A percentile compares a stretch with the other conserved stretches of the same genome.
Evolutionary conservation across 2,797 vertebrate genomes (phyloP).

Genomic region (Pogonophryne albipinna): DNA sequence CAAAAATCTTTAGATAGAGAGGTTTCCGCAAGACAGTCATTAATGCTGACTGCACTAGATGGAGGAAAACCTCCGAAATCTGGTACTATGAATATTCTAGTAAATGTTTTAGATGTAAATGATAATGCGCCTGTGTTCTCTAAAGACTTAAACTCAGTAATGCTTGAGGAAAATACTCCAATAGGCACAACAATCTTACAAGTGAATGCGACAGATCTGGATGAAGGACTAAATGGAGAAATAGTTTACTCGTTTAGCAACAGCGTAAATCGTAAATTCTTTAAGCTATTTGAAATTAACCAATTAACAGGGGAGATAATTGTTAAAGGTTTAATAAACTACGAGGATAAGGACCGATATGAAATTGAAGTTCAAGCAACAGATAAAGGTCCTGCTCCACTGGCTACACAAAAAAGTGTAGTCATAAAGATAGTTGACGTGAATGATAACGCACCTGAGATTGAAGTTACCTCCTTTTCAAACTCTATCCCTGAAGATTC

Average conservation of each 20-base stretch:
- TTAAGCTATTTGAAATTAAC: slow-evolving; percentile 24
- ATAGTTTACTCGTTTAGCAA: slow-evolving; percentile 59
- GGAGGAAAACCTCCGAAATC: slow-evolving; percentile 69
- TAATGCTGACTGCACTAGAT: slow-evolving; percentile 69
- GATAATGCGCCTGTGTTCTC: slow-evolving; percentile 71
- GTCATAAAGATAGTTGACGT: slow-evolving; percentile 55
- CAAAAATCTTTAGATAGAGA: slow-evolving; percentile 77
- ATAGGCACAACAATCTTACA: slow-evolving; percentile 48
- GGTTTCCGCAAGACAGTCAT: neutral
- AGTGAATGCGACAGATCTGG: slow-evolving; percentile 70
- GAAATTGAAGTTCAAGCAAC: slow-evolving; percentile 69
- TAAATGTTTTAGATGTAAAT: slow-evolving; percentile 74
- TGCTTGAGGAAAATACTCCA: slow-evolving; percentile 63
- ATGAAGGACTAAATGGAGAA: slow-evolving; percentile 53
- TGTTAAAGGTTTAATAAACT: slow-evolving; percentile 62
- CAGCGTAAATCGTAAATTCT: neutral
- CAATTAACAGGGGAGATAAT: too few relatives aligned
- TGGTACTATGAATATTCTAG: slow-evolving; percentile 18
- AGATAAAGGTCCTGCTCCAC: slow-evolving; percentile 51
- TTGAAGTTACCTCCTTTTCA: slow-evolving; percentile 81
- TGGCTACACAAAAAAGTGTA: slow-evolving; percentile 49
- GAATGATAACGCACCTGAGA: slow-evolving; percentile 71
- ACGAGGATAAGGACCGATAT: slow-evolving; percentile 42
- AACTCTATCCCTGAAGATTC: slow-evolving; percentile 82
- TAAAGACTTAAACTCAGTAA: slow-evolving; percentile 50